Evolutionary conservation across 2,113 vertebrate genomes (phyloP), one percentile per base, ranked within the genome.

Genomic region (Turdus rufiventris): DNA sequence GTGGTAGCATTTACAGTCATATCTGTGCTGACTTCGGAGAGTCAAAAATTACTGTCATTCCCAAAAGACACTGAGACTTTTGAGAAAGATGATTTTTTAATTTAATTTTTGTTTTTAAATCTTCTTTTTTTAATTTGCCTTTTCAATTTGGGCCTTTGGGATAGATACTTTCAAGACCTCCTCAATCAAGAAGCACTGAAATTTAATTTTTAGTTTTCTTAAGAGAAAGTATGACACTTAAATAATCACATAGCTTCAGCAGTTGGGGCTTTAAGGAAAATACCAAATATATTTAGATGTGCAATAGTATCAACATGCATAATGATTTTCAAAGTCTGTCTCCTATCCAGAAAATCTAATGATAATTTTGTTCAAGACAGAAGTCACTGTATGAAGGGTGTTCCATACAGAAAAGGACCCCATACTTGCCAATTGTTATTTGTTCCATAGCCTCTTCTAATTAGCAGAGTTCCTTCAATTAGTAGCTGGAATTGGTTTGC

Each of bases 381-480:
- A 76, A 91, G 62, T 89, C 62, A 83, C 62, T 77, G 48, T 66
- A 34, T 3, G 1, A 70, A 91, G 34, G 9, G 23, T 38, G 36
- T 81, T 85, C 43, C 48, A 63, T 57, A 63, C 28, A 90, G 82
- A 94, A 86, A 73, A 71, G 86, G 72, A 85, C 75, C 85, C 48
- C 43, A 31, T 56, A 54, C 31, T 90, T 88, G 34, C 34, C 76
- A 93, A 80, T 80, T 88, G 76, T 95, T 95, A 65, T 94, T 95
- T 95, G 62, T 94, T 91, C 75, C 60, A 42, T 66, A 79, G 66
- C 60, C 78, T 89, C 83, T 93, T 73, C 87, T 91, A 96, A 91
- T 95, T 93, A 91, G 89, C n/a, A 76, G 78, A 79, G 62, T 94
- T 95, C 87, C 94, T 94, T 89, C 89, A 93, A 85, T 95, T 95